Conservation (phyloP, 2,113 vertebrate species). For the Ictalurus furcatus region DNA sequence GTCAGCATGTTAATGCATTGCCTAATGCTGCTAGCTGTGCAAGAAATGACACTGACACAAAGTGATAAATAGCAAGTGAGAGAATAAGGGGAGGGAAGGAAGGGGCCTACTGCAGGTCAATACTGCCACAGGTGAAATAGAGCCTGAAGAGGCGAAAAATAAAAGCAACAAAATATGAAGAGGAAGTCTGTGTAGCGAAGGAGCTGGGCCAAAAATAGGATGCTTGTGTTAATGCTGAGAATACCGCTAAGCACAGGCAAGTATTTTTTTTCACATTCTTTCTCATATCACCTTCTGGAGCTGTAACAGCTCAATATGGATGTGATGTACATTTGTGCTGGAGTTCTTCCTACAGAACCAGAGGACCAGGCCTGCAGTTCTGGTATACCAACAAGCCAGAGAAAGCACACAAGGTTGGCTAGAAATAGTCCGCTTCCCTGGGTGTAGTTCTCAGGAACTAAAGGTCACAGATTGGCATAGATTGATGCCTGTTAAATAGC, state of each 20-base stretch:
- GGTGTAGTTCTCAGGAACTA: background rate
- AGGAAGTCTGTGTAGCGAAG: background rate
- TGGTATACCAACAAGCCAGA: background rate
- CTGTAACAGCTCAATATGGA: background rate
- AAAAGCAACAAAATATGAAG: background rate
- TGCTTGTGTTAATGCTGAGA: background rate
- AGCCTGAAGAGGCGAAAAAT: background rate
- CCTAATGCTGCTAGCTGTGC: slow-evolving; percentile 59
- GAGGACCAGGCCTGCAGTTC: background rate
- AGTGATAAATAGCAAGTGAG: slow-evolving; percentile 54
- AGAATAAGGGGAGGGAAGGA: background rate
- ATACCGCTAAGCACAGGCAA: background rate
- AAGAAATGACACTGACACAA: slow-evolving; percentile 40
- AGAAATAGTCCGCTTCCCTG: background rate
- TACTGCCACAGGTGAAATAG: slow-evolving; percentile 14
- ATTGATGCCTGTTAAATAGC: background rate
- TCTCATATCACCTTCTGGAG: background rate
- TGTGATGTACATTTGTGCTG: background rate
- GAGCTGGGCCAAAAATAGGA: background rate
- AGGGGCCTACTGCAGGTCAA: background rate
- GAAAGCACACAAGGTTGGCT: background rate
- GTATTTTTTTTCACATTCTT: background rate
- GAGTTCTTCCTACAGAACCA: background rate
- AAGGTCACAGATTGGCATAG: background rate
- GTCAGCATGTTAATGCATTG: slow-evolving; percentile 54